Evolutionary conservation across 2,113 vertebrate species (phyloP), one percentile per base, ranked within the genome.

Genomic region (Colius striatus): DNA sequence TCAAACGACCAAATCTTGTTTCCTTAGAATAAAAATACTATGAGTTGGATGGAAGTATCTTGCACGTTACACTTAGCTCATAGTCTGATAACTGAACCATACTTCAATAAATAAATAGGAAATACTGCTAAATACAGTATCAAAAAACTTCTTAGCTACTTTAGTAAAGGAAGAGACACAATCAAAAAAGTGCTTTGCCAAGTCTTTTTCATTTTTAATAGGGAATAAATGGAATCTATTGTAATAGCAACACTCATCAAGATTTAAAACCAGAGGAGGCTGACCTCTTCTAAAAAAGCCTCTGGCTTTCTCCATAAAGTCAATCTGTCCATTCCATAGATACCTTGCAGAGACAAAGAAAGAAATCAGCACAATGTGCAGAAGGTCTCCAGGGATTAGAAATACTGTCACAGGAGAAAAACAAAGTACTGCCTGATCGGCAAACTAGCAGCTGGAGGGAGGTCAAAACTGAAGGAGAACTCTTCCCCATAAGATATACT

Each of bases 371-470:
- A 92, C 36, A 91, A 91, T 45, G 63, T 5, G 65, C 3, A 2
- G 45, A 14, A 86, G 74, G 53, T 20, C 95, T 83, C 94, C 48
- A 61, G 48, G 68, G 93, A 74, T 83, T 63, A 86, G 34, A 80
- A 79, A n/a, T 58, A 74, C 51, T 77, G 55, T 45, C 47, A 90
- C 90, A 74, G 23, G 32, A 58, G 11, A 80, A 77, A 86, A 82
- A 78, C 21, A 38, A 92, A 73, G 63, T 80, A 70, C 63, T 93
- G 92, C 75, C 67, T 95, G 60, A 83, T 94, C 60, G 83, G 92
- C 92, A 84, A 86, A 90, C 76, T 14, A 83, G 63, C 95, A 96
- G 70, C 94, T 96, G 95, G 79, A 97, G 63, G 23, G 57, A 95
- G 91, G 95, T 94, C 94, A 96, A 60, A 77, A 86, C 0, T 84